Percentiles rank a stretch among this genome's conserved stretches.
These are phyloP conservation scores for Drosophila cracens DNA, from an alignment of 2,888 invertebrate genomes.

Conservation along the genomic window DNA sequence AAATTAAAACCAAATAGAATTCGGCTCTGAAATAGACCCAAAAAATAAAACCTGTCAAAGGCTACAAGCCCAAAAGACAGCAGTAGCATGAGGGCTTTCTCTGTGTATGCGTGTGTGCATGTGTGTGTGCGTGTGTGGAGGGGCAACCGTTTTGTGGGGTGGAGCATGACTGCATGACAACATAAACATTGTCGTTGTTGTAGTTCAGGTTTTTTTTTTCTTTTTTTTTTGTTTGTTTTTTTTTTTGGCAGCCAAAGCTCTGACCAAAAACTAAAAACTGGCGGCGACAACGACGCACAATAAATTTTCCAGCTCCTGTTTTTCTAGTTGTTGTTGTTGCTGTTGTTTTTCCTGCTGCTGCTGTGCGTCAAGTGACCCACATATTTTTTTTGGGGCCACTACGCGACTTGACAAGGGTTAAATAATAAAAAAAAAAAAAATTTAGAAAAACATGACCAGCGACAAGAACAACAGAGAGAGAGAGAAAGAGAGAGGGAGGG, in stretches of 20 bases:
- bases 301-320: slow-evolving; percentile 63
- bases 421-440: slow-evolving; percentile 60
- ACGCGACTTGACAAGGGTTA: slow-evolving; percentile 77
- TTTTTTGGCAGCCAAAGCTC: slow-evolving; percentile 52
- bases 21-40: slow-evolving; percentile 19
- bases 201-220: slow-evolving; percentile 1
- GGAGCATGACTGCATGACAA: slow-evolving; percentile 73
- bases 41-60: slow-evolving; percentile 17
- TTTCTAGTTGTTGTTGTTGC: slow-evolving; percentile 19
- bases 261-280: slow-evolving; percentile 65
- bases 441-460: slow-evolving; percentile 52
- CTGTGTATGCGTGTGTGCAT: neutral
- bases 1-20: slow-evolving; percentile 67
- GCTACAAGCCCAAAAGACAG: slow-evolving; percentile 14
- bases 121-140: neutral
- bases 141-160: neutral
- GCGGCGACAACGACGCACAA: slow-evolving; percentile 66
- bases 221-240: slow-evolving; percentile 1
- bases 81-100: neutral
- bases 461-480: slow-evolving; percentile 45
- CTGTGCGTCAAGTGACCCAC: slow-evolving; percentile 75
- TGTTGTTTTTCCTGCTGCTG: slow-evolving; percentile 33
- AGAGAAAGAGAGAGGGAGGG: neutral
- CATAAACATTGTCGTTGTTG: slow-evolving; percentile 54
- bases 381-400: slow-evolving; percentile 55